These are phyloP conservation scores for Polypterus bichir DNA, from an alignment of 2,113 vertebrate species.

Conservation along the genomic window DNA sequence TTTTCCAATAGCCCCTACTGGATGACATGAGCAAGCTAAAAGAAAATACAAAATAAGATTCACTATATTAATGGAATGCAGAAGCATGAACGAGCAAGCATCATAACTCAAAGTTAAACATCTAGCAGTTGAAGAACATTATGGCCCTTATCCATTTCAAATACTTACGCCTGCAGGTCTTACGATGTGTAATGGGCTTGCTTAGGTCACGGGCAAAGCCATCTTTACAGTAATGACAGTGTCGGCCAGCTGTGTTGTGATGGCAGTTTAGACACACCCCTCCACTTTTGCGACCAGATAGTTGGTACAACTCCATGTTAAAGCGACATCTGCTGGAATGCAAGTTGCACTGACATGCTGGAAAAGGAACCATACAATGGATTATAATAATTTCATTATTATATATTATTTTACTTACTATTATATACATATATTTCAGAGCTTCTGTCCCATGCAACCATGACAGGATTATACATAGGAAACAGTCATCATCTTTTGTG, in stretches of 20 bases:
- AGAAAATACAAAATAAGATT: not conserved
- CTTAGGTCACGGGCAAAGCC: conserved; percentile 65
- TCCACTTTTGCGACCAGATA: conserved; percentile 69
- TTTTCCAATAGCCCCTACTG: conserved; percentile 58
- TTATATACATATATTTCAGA: too few relatives aligned
- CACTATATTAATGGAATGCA: too few relatives aligned
- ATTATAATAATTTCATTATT: too few relatives aligned
- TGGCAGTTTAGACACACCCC: conserved; percentile 75
- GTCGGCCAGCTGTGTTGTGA: conserved; percentile 70
- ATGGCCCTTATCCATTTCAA: not conserved
- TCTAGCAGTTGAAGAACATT: too few relatives aligned
- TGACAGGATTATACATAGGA: not conserved
- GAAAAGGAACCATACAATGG: not conserved
- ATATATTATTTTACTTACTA: too few relatives aligned
- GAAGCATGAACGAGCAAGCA: too few relatives aligned
- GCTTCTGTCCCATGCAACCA: too few relatives aligned
- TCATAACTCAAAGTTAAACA: too few relatives aligned
- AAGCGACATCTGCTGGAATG: conserved; percentile 75
- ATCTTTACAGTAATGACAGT: conserved; percentile 77
- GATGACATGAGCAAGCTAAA: conserved; percentile 71
- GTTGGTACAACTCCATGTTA: conserved; percentile 70
- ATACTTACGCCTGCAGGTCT: conserved; percentile 71
- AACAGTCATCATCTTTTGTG: not conserved
- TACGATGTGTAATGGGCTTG: conserved; percentile 56
- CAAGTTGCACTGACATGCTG: conserved; percentile 73